Conservation (phyloP, 2,797 vertebrate genomes). For the Arvicola amphibius region DNA sequence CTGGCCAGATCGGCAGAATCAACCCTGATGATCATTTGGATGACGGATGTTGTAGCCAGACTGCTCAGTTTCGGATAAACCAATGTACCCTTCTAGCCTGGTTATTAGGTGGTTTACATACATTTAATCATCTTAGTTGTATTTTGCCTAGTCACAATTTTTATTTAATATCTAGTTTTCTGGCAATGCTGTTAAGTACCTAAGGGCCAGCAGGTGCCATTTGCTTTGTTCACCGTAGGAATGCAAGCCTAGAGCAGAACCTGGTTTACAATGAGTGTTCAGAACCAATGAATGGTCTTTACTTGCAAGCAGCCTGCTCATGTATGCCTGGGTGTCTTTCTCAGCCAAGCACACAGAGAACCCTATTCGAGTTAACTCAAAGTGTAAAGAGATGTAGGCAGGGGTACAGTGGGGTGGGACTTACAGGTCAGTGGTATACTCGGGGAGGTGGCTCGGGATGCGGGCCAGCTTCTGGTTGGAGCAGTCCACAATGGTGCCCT, state of each 20-base stretch:
- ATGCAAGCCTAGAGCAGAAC: not conserved
- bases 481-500: constrained; percentile 97
- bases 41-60: not conserved
- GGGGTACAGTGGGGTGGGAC: constrained; percentile 71
- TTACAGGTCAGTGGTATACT: constrained; percentile 97
- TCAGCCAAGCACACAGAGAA: not conserved
- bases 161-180: not conserved
- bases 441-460: constrained; percentile 93
- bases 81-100: not conserved
- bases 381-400: not conserved
- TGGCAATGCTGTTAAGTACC: not conserved
- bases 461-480: constrained; percentile 96
- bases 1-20: not conserved
- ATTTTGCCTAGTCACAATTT: not conserved
- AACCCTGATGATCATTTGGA: not conserved
- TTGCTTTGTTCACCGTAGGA: not conserved
- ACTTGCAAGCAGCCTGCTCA: not conserved
- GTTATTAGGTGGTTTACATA: not conserved
- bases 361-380: not conserved
- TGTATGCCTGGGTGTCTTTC: not conserved
- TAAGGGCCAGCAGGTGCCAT: not conserved
- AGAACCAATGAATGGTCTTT: not conserved
- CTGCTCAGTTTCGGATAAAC: not conserved
- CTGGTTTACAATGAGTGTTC: not conserved
- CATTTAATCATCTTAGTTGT: not conserved